Conservation (phyloP, 2,113 vertebrate species). For the Ochotona princeps region DNA sequence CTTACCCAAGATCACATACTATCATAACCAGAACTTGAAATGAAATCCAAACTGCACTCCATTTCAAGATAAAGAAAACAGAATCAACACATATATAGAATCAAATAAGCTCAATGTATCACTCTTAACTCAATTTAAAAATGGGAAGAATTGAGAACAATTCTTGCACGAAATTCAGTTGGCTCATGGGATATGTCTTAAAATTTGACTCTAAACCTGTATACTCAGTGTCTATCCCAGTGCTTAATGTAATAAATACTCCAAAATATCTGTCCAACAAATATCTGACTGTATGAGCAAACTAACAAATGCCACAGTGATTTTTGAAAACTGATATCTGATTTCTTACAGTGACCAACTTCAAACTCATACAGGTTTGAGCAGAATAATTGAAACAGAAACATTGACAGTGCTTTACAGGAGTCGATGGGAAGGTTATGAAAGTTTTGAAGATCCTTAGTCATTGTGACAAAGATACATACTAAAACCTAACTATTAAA, state of each 20-base stretch:
- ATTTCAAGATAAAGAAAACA: conserved; percentile 41
- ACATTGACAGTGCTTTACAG: neutral
- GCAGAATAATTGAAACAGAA: conserved; percentile 61
- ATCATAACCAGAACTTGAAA: conserved; percentile 14
- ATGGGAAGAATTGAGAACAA: neutral
- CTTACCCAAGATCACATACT: neutral
- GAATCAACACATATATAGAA: neutral
- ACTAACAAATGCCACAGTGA: conserved; percentile 37
- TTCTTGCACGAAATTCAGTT: conserved; percentile 53
- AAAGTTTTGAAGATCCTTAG: conserved; percentile 39
- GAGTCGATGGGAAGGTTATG: neutral
- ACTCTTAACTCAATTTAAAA: conserved; percentile 31
- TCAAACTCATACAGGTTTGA: conserved; percentile 50
- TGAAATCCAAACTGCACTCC: neutral
- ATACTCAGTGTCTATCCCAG: neutral
- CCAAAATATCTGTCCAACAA: conserved; percentile 39
- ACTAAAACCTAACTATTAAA: conserved; percentile 29
- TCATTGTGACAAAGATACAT: conserved; percentile 58
- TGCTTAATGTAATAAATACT: conserved; percentile 17
- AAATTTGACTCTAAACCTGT: neutral
- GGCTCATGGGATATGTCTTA: neutral
- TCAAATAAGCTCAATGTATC: conserved; percentile 34
- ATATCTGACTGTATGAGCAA: neutral
- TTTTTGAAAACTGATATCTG: conserved; percentile 26
- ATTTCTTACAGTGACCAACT: neutral